A percentile compares a stretch with the other conserved stretches of the same genome.
Evolutionary conservation across 2,113 vertebrate genomes (phyloP).

Genomic region (Capreolus pygargus): DNA sequence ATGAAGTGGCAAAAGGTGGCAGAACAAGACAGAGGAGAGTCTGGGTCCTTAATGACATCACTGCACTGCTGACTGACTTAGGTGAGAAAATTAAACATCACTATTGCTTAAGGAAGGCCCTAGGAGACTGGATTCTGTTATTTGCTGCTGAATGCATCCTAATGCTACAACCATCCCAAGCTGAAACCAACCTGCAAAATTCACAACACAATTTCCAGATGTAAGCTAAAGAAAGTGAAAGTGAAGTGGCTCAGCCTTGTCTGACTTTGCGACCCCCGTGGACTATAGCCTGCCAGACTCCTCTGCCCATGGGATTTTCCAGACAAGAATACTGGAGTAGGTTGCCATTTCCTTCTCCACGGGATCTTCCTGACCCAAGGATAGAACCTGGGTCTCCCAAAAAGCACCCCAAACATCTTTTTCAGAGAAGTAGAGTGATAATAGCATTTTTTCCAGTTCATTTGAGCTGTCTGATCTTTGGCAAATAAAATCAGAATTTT

Average conservation of each 20-base stretch:
- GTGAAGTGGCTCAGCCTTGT: not conserved
- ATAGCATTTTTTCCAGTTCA: not conserved
- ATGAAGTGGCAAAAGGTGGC: not conserved
- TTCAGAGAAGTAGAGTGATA: not conserved
- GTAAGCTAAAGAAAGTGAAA: not conserved
- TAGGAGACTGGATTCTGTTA: not conserved
- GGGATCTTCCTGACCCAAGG: not conserved
- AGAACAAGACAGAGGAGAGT: not conserved
- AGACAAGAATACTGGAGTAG: not conserved
- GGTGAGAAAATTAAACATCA: not conserved
- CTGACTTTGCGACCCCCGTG: not conserved
- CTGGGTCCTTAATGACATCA: not conserved
- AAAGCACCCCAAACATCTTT: not conserved
- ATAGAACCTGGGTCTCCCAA: not conserved
- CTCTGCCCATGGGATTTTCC: not conserved
- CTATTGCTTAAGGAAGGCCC: not conserved
- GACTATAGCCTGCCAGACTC: not conserved
- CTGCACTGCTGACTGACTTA: not conserved
- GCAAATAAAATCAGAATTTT: constrained; percentile 5
- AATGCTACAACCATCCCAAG: not conserved
- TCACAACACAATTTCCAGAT: not conserved
- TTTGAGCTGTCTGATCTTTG: not conserved
- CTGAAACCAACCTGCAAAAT: not conserved
- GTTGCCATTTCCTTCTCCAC: not conserved
- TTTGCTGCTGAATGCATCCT: not conserved